Evolutionary conservation across 2,113 vertebrate genomes (phyloP).

Genomic region (Tachycineta bicolor): DNA sequence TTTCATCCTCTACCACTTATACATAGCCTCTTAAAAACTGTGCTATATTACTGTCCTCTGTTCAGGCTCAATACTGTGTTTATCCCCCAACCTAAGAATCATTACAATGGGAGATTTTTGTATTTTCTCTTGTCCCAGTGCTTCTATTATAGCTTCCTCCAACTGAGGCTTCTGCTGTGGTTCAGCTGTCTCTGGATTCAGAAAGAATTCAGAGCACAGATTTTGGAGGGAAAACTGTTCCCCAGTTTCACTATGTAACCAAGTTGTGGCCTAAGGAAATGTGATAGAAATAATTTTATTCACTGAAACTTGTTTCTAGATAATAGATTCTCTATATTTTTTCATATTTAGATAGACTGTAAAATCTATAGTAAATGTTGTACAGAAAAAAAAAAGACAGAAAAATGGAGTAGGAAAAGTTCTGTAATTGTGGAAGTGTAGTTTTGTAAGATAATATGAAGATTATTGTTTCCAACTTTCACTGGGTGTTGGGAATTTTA

Average conservation of each 20-base stretch:
- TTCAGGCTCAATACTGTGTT: constrained; percentile 70
- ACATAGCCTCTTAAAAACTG: constrained; percentile 71
- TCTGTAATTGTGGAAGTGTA: not conserved
- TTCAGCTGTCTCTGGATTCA: constrained; percentile 1
- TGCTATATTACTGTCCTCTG: constrained; percentile 65
- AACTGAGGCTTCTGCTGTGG: constrained; percentile 53
- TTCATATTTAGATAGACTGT: not conserved
- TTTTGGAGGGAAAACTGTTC: constrained; percentile 35
- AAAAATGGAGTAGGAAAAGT: not conserved
- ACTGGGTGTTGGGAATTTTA: not conserved
- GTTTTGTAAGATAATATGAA: not conserved
- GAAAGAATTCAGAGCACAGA: constrained; percentile 23
- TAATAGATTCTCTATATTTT: not conserved
- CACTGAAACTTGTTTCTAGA: not conserved
- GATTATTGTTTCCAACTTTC: not conserved
- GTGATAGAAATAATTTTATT: not conserved
- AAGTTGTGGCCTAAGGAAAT: not conserved
- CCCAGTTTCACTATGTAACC: not conserved
- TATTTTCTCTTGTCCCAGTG: constrained; percentile 62
- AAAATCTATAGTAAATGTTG: not conserved
- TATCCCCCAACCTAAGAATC: constrained; percentile 62
- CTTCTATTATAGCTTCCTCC: constrained; percentile 36
- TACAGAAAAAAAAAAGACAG: not conserved
- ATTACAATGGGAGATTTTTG: constrained; percentile 50
- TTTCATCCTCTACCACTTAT: constrained; percentile 77